These are phyloP conservation scores for Orthonevra nobilis DNA, from an alignment of 2,888 invertebrate genomes.

Conservation along the genomic window DNA sequence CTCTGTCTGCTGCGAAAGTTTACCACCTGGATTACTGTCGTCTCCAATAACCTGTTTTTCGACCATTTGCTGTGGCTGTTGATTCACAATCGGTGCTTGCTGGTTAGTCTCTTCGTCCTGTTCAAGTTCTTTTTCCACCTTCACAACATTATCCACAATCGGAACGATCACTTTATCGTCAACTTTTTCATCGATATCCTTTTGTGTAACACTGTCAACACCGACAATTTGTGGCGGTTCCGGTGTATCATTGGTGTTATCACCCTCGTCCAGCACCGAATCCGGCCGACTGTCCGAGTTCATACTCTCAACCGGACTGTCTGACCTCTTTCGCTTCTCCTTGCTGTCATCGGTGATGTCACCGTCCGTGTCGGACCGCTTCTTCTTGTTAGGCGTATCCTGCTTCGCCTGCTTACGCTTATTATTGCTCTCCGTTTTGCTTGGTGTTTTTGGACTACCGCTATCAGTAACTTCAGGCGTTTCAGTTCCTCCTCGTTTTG, in stretches of 20 bases:
- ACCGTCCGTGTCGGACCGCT: slow-evolving; percentile 81
- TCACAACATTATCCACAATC: slow-evolving; percentile 69
- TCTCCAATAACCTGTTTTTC: slow-evolving; percentile 45
- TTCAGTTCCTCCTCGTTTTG: slow-evolving; percentile 84
- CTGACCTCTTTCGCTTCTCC: slow-evolving; percentile 81
- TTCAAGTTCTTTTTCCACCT: slow-evolving; percentile 69
- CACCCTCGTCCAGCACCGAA: slow-evolving; percentile 86
- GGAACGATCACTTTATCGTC: slow-evolving; percentile 48
- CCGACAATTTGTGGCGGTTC: slow-evolving; percentile 79
- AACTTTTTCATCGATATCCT: slow-evolving; percentile 78
- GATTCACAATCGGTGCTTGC: slow-evolving; percentile 75
- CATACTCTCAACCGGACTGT: slow-evolving; percentile 90
- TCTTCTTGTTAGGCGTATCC: slow-evolving; percentile 82
- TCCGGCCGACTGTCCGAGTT: slow-evolving; percentile 89
- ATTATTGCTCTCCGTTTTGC: slow-evolving; percentile 77
- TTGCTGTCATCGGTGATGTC: slow-evolving; percentile 80
- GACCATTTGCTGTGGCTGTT: slow-evolving; percentile 40
- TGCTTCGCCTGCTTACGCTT: slow-evolving; percentile 77
- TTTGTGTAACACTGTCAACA: slow-evolving; percentile 71
- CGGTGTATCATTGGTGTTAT: slow-evolving; percentile 80
- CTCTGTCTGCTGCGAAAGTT: slow-evolving; percentile 73
- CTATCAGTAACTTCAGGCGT: slow-evolving; percentile 81
- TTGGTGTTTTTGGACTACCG: slow-evolving; percentile 80
- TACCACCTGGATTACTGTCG: slow-evolving; percentile 32
- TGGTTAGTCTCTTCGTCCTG: slow-evolving; percentile 79